Evolutionary conservation across 2,888 invertebrate species (phyloP), one percentile per base, ranked within the genome.

Genomic region (Dermolepida albohirtum): DNA sequence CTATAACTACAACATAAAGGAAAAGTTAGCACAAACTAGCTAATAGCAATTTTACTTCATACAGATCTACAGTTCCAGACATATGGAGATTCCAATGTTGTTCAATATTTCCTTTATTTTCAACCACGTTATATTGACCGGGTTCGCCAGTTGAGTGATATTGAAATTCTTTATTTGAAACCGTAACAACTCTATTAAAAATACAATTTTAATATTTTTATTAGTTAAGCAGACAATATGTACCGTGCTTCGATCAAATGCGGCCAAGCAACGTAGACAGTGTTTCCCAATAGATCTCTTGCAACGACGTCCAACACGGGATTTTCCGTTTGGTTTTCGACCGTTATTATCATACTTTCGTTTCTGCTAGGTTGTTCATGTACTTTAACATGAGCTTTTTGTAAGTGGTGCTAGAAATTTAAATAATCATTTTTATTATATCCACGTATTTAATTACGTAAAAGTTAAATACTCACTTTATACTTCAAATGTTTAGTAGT

Each of bases 191-290:
- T 77, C 88, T 89, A 74, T 50, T 12, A 14, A 39, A 22, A 22
- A 43, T 5, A 49, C 5, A 64, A 22, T 49, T 22, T 22, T 1
- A 39, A 64, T 29, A 40, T 12, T 10, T 12, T 49, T 12, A 27
- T 16, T 17, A 11, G 17, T 50, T 50, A 16, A 16, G 1, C 17
- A 50, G 2, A 17, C 27, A 16, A 16, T 47, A 14, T 16, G 2
- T 14, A 90, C 89, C 88, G 89, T 12, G 94, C 95, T 82, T 94
- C 93, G n/a, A 89, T 86, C 64, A 98, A 87, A 84, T 97, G 95
- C 0, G 98, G 98, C 97, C 97, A 98, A 5, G 90, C 90, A 2
- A 95, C 93, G 85, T 90, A 93, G 1, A 97, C 87, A 50, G 86
- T 84, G 79, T 90, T 89, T 0, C 93, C 94, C 10, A 97, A 80